Conservation (phyloP, 1,140 invertebrate species). For the Holotrichia oblita region DNA sequence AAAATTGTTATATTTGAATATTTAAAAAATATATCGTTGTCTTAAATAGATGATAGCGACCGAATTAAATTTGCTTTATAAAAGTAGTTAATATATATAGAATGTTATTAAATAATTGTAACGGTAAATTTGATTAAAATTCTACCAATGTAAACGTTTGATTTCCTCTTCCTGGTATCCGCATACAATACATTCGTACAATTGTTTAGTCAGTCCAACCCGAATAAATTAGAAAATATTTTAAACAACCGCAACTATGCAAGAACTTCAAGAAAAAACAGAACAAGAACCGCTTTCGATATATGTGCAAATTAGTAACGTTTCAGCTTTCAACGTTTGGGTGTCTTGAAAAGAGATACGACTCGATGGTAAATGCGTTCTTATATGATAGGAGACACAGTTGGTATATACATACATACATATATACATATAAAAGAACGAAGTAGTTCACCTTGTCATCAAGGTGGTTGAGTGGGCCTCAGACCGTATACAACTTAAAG, state of each 20-base stretch:
- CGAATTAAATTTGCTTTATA: no score
- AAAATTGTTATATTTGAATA: no score
- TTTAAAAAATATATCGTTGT: no score
- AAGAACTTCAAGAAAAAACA: background rate
- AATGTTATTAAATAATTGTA: background rate
- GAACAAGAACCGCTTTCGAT: slow-evolving; percentile 16
- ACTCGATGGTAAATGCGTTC: background rate
- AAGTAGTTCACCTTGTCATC: slow-evolving; percentile 34
- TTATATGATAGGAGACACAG: slow-evolving; percentile 31
- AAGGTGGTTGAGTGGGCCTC: slow-evolving; percentile 6
- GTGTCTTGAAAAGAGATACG: slow-evolving; percentile 4
- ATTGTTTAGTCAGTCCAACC: slow-evolving; percentile 1
- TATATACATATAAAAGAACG: slow-evolving; percentile 12
- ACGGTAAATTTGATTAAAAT: slow-evolving; percentile 26
- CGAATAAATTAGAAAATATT: slow-evolving; percentile 11
- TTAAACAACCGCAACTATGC: background rate
- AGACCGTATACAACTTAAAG: background rate
- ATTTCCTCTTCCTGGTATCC: slow-evolving; percentile 29
- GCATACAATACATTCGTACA: background rate
- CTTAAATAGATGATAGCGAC: no score
- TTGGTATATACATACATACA: no score
- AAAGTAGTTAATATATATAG: background rate
- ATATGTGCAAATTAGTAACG: slow-evolving; percentile 15
- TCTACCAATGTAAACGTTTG: slow-evolving; percentile 1
- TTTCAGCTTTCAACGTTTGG: slow-evolving; percentile 5